These are phyloP conservation scores for Mythimna impura DNA, from an alignment of 2,888 invertebrate genomes.

Conservation along the genomic window DNA sequence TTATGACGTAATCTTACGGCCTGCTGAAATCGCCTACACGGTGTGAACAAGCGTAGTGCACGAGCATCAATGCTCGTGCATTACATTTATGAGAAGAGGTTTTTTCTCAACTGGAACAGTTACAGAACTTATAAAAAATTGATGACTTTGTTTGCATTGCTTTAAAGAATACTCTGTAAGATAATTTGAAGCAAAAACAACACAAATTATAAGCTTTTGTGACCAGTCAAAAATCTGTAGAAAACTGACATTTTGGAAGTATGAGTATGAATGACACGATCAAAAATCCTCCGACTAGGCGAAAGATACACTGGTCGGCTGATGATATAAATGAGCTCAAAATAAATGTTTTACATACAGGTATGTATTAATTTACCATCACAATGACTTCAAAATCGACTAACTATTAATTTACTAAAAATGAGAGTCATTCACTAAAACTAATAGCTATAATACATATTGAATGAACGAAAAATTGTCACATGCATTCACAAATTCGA, in stretches of 20 bases:
- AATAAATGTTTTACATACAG: not conserved
- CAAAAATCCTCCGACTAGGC: not conserved
- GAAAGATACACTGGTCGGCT: not conserved
- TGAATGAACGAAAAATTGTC: conserved; percentile 11
- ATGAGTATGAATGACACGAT: no score
- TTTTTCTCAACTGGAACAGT: not conserved
- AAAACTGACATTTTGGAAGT: not conserved
- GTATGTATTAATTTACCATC: conserved; percentile 11
- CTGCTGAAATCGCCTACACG: not conserved
- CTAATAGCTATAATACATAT: conserved; percentile 24
- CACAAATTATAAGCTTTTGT: not conserved
- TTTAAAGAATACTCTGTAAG: not conserved
- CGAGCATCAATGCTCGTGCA: not conserved
- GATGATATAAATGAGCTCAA: not conserved
- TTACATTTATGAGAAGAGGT: no score
- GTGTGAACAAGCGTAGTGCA: not conserved
- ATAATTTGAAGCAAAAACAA: not conserved
- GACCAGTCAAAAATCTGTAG: not conserved
- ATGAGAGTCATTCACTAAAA: conserved; percentile 26
- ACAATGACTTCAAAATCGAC: conserved; percentile 45
- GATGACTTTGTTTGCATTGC: not conserved
- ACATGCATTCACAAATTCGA: not conserved
- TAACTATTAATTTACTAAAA: conserved; percentile 24
- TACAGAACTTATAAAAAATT: not conserved
- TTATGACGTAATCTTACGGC: not conserved